phyloP scores from a whole-genome alignment of 92 coral and sea anemone genomes.

The Muricea muricata region DNA sequence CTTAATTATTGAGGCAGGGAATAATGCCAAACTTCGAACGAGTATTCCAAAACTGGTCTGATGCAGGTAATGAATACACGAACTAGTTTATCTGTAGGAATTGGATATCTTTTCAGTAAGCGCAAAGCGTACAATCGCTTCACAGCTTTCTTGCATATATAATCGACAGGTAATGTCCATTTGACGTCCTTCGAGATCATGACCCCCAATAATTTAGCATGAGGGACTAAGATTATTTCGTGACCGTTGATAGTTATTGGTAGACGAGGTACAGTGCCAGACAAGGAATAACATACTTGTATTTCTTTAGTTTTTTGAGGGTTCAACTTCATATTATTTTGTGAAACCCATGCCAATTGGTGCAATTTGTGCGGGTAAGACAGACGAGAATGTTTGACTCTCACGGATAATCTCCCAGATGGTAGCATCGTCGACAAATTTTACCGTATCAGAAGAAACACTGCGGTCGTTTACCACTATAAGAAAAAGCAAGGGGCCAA shows the following conservation, averaged over 20 bases:
- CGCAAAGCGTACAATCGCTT: background rate
- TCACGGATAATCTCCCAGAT: background rate
- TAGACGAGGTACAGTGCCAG: background rate
- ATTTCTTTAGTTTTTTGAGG: constrained; percentile 8
- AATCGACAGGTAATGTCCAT: no score
- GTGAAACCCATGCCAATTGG: no score
- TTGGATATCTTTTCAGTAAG: background rate
- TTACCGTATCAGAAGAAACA: no score
- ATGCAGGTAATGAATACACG: background rate
- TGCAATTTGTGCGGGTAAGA: constrained; percentile 37
- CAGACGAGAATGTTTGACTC: background rate
- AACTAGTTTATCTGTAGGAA: background rate
- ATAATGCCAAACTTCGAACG: constrained; percentile 32
- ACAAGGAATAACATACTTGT: background rate
- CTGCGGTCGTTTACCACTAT: background rate
- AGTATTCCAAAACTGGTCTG: constrained; percentile 31
- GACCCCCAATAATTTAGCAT: no score
- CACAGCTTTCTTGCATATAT: no score
- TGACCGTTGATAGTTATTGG: background rate
- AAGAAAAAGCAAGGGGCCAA: no score
- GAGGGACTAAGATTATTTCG: background rate
- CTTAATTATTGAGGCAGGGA: constrained; percentile 12
- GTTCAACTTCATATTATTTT: constrained; percentile 40
- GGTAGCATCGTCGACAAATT: background rate
- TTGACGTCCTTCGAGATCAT: no score